phyloP scores from a whole-genome alignment of 2,113 vertebrate species.

The Meleagris gallopavo region DNA sequence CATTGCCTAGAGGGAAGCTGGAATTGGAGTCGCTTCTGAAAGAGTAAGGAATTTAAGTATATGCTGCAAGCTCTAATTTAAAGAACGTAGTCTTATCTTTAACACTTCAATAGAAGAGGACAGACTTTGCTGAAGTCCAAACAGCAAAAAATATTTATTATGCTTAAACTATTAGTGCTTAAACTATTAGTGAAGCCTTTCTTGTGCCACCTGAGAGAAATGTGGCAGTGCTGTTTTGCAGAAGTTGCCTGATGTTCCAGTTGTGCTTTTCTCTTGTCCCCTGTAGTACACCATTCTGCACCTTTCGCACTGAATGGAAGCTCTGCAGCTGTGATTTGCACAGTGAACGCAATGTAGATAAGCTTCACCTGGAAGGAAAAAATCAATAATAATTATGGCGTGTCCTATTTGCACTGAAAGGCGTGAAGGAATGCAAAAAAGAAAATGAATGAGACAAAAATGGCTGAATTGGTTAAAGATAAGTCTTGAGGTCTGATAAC shows the following conservation, averaged over 20 bases:
- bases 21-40: constrained; percentile 27
- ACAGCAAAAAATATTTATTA: neutral
- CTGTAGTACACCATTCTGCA: neutral
- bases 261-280: neutral
- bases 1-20: neutral
- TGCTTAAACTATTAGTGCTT: neutral
- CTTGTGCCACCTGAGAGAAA: neutral
- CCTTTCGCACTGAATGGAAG: neutral
- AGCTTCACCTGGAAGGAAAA: neutral
- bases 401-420: neutral
- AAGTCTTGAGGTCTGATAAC: neutral
- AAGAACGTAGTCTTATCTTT: neutral
- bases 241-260: neutral
- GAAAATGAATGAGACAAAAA: neutral
- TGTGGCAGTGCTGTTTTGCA: neutral
- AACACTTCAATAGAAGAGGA: neutral
- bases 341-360: neutral
- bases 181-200: neutral
- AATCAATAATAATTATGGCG: neutral
- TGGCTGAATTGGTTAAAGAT: neutral
- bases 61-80: neutral
- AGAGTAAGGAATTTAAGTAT: neutral
- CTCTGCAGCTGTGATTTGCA: neutral
- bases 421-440: neutral
- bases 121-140: neutral